Conservation (phyloP, 2,797 vertebrate genomes). For the Octomys mimax region DNA sequence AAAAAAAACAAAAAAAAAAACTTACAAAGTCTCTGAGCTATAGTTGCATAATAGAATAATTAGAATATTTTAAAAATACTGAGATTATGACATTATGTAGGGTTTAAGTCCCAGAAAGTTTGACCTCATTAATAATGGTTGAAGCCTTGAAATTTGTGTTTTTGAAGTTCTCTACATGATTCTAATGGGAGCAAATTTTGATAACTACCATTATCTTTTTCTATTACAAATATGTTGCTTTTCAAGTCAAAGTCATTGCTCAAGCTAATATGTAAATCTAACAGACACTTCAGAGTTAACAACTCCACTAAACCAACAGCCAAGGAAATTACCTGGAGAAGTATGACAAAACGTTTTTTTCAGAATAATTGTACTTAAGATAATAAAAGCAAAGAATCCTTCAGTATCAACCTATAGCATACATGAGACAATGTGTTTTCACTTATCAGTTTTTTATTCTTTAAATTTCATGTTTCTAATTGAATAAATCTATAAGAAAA, state of each 20-base stretch:
- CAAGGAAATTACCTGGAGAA: background rate
- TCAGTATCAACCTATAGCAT: background rate
- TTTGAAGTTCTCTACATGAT: background rate
- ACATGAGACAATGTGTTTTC: background rate
- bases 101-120: background rate
- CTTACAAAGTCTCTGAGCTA: background rate
- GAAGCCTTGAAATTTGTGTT: background rate
- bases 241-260: background rate
- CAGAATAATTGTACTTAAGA: constrained; percentile 23
- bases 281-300: background rate
- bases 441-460: background rate
- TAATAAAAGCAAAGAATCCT: background rate
- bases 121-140: background rate
- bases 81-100: background rate
- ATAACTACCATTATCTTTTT: background rate
- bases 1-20: background rate
- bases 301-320: background rate
- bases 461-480: constrained; percentile 37
- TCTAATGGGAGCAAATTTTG: background rate
- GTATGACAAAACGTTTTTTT: background rate
- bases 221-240: background rate
- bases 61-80: constrained; percentile 22
- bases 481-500: background rate
- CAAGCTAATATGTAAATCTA: background rate
- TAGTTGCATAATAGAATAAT: background rate